These are phyloP conservation scores for Morone chrysops DNA, from an alignment of 2,113 vertebrate species.

Conservation along the genomic window DNA sequence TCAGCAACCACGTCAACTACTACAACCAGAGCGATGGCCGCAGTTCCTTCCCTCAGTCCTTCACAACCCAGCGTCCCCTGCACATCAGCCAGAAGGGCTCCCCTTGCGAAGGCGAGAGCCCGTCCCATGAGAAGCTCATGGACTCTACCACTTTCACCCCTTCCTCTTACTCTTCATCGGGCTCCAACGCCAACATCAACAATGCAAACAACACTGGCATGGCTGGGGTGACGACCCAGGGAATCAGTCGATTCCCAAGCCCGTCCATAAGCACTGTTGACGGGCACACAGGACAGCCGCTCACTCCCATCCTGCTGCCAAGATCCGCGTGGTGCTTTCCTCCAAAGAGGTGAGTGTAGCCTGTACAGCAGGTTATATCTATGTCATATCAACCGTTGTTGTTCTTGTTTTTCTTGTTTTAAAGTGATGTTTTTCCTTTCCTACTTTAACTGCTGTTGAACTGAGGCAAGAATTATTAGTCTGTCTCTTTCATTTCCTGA, in stretches of 20 bases:
- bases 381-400: too few relatives aligned
- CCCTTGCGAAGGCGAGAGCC: constrained; percentile 91
- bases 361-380: not conserved
- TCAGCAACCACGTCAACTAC: constrained; percentile 97
- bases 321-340: constrained; percentile 92
- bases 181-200: constrained; percentile 99
- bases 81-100: constrained; percentile 95
- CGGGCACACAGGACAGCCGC: constrained; percentile 86
- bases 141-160: constrained; percentile 99
- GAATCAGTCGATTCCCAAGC: constrained; percentile 84
- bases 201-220: constrained; percentile 98
- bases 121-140: constrained; percentile 95
- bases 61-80: constrained; percentile 95
- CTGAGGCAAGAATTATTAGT: constrained; percentile 7
- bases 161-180: constrained; percentile 96
- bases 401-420: not conserved
- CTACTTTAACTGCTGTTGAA: not conserved
- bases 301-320: constrained; percentile 88
- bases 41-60: constrained; percentile 93
- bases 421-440: not conserved
- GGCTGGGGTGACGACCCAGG: constrained; percentile 67
- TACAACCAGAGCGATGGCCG: constrained; percentile 94
- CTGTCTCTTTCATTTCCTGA: constrained; percentile 17
- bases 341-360: constrained; percentile 89
- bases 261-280: constrained; percentile 93